These are phyloP conservation scores for Labroides dimidiatus DNA, from an alignment of 2,797 vertebrate genomes.

Conservation along the genomic window DNA sequence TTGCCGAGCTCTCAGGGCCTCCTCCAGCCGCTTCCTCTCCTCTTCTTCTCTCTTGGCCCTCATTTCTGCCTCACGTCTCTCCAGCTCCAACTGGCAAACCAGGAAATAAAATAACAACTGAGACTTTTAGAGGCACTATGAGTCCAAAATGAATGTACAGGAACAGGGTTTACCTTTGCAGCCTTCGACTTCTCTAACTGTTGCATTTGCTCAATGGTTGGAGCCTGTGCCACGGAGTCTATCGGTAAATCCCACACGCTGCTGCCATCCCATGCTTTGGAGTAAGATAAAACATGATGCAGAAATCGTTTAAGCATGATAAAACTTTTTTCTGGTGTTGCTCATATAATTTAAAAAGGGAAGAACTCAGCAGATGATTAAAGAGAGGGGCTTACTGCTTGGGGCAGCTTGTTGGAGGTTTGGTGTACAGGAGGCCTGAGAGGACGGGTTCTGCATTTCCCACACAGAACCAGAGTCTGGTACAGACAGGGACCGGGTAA, in stretches of 20 bases:
- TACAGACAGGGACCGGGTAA: conserved; percentile 93
- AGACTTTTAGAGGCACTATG: background rate
- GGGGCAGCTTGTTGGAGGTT: conserved; percentile 77
- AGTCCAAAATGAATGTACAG: background rate
- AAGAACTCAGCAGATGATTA: background rate
- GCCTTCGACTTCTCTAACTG: conserved; percentile 96
- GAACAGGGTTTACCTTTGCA: conserved; percentile 86
- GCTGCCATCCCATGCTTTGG: conserved; percentile 94
- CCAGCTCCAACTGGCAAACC: conserved; percentile 89
- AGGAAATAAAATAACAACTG: conserved; percentile 14
- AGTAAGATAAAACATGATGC: background rate
- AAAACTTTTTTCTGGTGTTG: too few species aligned
- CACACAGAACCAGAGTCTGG: conserved; percentile 95
- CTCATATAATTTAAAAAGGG: background rate
- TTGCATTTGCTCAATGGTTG: conserved; percentile 97
- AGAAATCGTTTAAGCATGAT: background rate
- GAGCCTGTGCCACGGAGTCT: conserved; percentile 90
- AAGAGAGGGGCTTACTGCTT: conserved; percentile 71
- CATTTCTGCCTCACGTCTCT: conserved; percentile 93
- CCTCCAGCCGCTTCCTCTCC: conserved; percentile 93
- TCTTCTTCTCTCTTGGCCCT: conserved; percentile 96
- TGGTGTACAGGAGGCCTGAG: conserved; percentile 90
- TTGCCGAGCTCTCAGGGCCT: conserved; percentile 89
- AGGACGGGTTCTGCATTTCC: conserved; percentile 93
- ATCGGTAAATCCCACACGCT: conserved; percentile 99